Conservation (phyloP, 2,888 invertebrate genomes). For the Tholera decimalis region DNA sequence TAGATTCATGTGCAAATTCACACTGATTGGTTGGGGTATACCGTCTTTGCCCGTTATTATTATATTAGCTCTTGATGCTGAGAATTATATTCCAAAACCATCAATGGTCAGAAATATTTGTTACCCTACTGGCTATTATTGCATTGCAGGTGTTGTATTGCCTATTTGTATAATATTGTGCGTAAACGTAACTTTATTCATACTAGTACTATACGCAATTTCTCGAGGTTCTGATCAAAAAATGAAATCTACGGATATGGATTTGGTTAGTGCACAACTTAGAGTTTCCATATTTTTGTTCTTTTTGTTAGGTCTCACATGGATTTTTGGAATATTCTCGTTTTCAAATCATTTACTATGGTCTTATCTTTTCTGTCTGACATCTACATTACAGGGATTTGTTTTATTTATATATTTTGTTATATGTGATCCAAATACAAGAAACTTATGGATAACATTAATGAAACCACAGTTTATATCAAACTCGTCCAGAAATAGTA, state of each 20-base stretch:
- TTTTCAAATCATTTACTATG: conserved; percentile 88
- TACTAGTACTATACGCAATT: conserved; percentile 90
- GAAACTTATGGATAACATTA: conserved; percentile 88
- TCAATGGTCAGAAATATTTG: conserved; percentile 82
- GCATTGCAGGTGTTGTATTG: conserved; percentile 88
- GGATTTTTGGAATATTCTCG: conserved; percentile 92
- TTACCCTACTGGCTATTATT: conserved; percentile 89
- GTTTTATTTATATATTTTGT: conserved; percentile 92
- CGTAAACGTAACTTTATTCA: conserved; percentile 90
- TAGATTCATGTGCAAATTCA: conserved; percentile 92
- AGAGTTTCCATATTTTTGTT: conserved; percentile 91
- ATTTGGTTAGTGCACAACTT: conserved; percentile 88
- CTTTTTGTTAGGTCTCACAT: conserved; percentile 92
- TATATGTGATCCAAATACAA: conserved; percentile 89
- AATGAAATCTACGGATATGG: conserved; percentile 82
- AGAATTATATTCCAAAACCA: conserved; percentile 84
- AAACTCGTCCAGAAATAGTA: conserved; percentile 78
- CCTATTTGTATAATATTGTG: conserved; percentile 90
- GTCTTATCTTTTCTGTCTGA: conserved; percentile 92
- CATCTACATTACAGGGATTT: conserved; percentile 92
- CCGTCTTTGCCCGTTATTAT: conserved; percentile 90
- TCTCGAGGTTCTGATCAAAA: conserved; percentile 88
- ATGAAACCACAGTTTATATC: conserved; percentile 80
- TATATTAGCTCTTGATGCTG: conserved; percentile 84
- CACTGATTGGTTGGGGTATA: conserved; percentile 92